phyloP scores from a whole-genome alignment of 2,113 vertebrate species.

The Cyphomyrus plagiostoma region DNA sequence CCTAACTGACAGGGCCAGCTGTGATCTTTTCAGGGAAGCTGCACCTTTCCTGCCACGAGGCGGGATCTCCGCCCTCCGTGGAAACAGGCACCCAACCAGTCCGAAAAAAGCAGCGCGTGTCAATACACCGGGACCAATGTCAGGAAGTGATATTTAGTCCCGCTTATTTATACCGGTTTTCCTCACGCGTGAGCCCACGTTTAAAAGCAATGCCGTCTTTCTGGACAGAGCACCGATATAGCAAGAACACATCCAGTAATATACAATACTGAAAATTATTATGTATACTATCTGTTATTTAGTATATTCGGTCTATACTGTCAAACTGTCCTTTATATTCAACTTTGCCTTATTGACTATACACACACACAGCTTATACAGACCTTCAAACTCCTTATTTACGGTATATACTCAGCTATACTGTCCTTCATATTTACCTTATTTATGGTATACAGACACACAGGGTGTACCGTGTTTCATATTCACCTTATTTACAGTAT shows the following conservation, averaged over 20 bases:
- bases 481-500: neutral
- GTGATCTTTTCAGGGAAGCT: conserved; percentile 56
- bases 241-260: neutral
- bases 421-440: neutral
- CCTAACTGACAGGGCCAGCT: conserved; percentile 66
- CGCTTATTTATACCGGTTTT: neutral
- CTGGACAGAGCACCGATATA: neutral
- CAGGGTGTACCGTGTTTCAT: neutral
- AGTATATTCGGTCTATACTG: neutral
- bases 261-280: neutral
- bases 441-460: neutral
- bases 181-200: neutral
- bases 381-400: neutral
- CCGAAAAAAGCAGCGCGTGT: conserved; percentile 60
- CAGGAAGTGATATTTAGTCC: neutral
- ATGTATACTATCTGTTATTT: neutral
- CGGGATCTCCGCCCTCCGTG: conserved; percentile 38
- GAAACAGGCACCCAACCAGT: conserved; percentile 66
- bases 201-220: neutral
- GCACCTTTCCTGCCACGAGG: conserved; percentile 51
- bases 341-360: neutral
- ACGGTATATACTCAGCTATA: neutral
- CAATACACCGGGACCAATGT: neutral
- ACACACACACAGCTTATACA: neutral
- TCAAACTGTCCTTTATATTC: neutral